A percentile compares a stretch with the other conserved stretches of the same genome.
Evolutionary conservation across 2,888 invertebrate species (phyloP).

Genomic region (Nemapogon koenigi): DNA sequence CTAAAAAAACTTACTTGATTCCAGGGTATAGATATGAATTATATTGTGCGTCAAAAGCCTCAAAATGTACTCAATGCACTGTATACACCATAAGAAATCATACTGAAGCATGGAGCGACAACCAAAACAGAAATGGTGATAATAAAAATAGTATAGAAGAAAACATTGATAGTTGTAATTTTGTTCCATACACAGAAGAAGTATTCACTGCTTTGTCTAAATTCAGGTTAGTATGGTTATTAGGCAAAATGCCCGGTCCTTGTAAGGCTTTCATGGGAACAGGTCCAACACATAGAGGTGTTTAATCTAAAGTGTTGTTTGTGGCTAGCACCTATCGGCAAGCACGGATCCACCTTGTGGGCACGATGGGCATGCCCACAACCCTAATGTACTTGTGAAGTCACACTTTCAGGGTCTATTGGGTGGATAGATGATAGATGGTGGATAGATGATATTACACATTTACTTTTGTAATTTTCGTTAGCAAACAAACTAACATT

Average conservation of each 20-base stretch:
- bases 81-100: slow-evolving; percentile 80
- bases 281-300: too few species aligned
- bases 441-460: too few species aligned
- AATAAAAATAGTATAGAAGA: slow-evolving; percentile 12
- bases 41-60: slow-evolving; percentile 89
- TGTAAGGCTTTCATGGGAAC: too few species aligned
- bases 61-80: slow-evolving; percentile 90
- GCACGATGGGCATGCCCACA: not conserved
- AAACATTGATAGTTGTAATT: slow-evolving; percentile 21
- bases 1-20: too few species aligned
- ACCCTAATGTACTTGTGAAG: not conserved
- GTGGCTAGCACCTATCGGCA: too few species aligned
- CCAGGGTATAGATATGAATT: slow-evolving; percentile 93
- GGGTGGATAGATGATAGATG: too few species aligned
- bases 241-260: too few species aligned
- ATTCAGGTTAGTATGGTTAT: slow-evolving; percentile 33
- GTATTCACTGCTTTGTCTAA: slow-evolving; percentile 83
- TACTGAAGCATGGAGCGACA: slow-evolving; percentile 79
- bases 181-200: slow-evolving; percentile 67
- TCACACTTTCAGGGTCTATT: not conserved
- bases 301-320: too few species aligned
- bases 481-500: too few species aligned
- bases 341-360: not conserved
- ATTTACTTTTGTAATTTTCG: too few species aligned
- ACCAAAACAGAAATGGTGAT: slow-evolving; percentile 51